Conservation (phyloP, 2,888 invertebrate genomes). For the Nineta flava region DNA sequence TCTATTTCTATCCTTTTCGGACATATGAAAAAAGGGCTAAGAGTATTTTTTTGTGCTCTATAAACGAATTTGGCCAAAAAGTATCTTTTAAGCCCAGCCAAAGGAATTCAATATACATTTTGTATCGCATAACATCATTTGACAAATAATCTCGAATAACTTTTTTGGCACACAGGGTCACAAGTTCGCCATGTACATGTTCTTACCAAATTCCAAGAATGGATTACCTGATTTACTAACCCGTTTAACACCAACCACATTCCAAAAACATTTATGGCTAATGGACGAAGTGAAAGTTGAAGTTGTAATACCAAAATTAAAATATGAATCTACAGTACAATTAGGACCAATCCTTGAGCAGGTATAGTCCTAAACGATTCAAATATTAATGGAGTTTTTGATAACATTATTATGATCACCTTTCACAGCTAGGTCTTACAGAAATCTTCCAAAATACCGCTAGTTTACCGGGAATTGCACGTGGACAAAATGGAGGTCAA, state of each 20-base stretch:
- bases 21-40: no score
- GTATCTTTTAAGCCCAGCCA: no score
- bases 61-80: no score
- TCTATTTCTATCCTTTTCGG: no score
- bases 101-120: no score
- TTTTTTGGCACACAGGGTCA: slow-evolving; percentile 35
- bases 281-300: slow-evolving; percentile 43
- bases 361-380: slow-evolving; percentile 28
- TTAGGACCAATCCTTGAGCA: slow-evolving; percentile 42
- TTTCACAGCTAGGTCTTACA: slow-evolving; percentile 56
- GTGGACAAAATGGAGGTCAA: slow-evolving; percentile 30
- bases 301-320: slow-evolving; percentile 56
- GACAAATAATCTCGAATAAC: no score
- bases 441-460: slow-evolving; percentile 56
- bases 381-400: slow-evolving; percentile 3
- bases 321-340: slow-evolving; percentile 50
- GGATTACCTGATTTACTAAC: slow-evolving; percentile 43
- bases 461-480: slow-evolving; percentile 49
- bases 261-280: slow-evolving; percentile 39
- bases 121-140: no score
- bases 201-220: slow-evolving; percentile 47
- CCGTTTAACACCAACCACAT: slow-evolving; percentile 34
- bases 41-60: no score
- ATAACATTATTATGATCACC: slow-evolving; percentile 1
- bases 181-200: slow-evolving; percentile 55